phyloP scores from a whole-genome alignment of 2,888 invertebrate species.

The Lamproptera curius region DNA sequence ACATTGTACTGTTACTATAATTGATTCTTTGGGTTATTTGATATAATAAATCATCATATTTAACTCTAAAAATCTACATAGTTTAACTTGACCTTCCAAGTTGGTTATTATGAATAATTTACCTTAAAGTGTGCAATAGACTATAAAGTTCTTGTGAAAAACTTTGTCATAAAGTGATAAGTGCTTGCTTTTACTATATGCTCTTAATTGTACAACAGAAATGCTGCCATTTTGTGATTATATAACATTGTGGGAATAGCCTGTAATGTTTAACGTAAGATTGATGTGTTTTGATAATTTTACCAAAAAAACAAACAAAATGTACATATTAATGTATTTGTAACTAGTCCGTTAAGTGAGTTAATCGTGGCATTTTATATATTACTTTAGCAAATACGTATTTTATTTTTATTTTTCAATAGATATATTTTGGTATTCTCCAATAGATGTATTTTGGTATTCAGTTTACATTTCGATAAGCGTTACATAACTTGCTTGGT shows the following conservation, averaged over 20 bases:
- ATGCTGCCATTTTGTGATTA: too few species aligned
- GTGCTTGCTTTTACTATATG: too few species aligned
- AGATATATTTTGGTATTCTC: constrained; percentile 16
- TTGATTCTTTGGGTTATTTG: too few species aligned
- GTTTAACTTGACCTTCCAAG: too few species aligned
- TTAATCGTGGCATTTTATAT: constrained; percentile 24
- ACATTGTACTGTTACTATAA: too few species aligned
- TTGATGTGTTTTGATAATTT: constrained; percentile 22
- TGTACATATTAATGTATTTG: constrained; percentile 24
- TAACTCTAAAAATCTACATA: too few species aligned
- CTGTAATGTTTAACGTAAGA: constrained; percentile 9
- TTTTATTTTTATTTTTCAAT: constrained; percentile 18
- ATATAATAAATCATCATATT: too few species aligned
- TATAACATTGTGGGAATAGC: constrained; percentile 14
- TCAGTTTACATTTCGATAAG: constrained; percentile 15
- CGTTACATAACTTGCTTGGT: constrained; percentile 7
- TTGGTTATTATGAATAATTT: too few species aligned
- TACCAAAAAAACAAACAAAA: constrained; percentile 24
- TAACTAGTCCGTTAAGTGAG: constrained; percentile 23
- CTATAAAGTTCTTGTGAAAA: too few species aligned
- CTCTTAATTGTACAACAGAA: too few species aligned
- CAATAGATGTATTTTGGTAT: constrained; percentile 17
- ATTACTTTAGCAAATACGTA: constrained; percentile 19
- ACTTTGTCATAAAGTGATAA: too few species aligned
- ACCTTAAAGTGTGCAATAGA: too few species aligned